These are phyloP conservation scores for Alexandromys oeconomus DNA, from an alignment of 2,797 vertebrate species.

Conservation along the genomic window DNA sequence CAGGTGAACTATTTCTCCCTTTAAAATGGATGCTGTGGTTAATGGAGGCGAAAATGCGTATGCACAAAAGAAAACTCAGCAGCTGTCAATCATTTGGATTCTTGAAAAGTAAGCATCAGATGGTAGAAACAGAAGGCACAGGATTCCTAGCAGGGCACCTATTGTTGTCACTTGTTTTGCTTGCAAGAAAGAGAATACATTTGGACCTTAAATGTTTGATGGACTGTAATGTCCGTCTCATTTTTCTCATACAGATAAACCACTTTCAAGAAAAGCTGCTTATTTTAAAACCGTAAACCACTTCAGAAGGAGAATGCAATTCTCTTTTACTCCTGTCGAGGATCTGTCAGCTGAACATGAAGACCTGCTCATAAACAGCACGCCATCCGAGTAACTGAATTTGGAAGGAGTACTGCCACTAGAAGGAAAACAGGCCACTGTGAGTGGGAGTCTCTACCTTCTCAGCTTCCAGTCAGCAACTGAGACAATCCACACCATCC, in stretches of 20 bases:
- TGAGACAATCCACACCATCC: neutral
- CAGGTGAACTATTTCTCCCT: neutral
- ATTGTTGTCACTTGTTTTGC: neutral
- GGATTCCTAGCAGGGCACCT: neutral
- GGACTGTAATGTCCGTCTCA: neutral
- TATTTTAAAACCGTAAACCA: conserved; percentile 44
- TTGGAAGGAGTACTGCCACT: neutral
- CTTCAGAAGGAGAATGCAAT: conserved; percentile 34
- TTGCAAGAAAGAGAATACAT: neutral
- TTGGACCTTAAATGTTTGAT: neutral
- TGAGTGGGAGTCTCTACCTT: neutral
- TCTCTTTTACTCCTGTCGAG: neutral
- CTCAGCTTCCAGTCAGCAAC: neutral
- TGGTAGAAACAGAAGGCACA: neutral
- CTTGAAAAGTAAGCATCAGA: neutral
- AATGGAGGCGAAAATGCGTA: neutral
- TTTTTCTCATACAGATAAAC: neutral
- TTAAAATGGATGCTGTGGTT: neutral
- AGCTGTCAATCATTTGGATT: neutral
- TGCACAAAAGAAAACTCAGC: neutral
- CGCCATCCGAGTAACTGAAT: neutral
- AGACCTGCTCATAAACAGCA: neutral
- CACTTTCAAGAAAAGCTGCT: conserved; percentile 44
- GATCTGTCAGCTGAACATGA: neutral
- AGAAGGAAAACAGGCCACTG: neutral